Evolutionary conservation across 2,797 vertebrate species (phyloP).

Genomic region (Periophthalmus magnuspinnatus): DNA sequence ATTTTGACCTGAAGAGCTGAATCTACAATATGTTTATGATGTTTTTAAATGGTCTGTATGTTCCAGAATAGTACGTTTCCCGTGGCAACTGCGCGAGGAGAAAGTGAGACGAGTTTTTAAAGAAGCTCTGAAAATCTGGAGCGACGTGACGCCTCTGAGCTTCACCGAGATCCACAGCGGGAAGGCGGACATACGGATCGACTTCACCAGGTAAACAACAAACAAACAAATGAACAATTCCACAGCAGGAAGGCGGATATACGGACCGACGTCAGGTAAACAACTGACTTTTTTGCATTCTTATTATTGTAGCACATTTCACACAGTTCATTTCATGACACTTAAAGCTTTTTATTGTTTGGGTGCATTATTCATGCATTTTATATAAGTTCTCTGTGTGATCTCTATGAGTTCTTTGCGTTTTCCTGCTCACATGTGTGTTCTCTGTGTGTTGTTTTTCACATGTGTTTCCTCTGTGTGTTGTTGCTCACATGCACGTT

Average conservation of each 20-base stretch:
- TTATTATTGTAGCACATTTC: too few species aligned
- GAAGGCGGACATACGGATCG: constrained; percentile 88
- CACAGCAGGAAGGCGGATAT: background rate
- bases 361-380: too few species aligned
- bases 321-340: too few species aligned
- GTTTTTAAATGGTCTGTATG: background rate
- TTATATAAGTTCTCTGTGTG: too few species aligned
- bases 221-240: background rate
- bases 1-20: too few species aligned
- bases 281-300: too few species aligned
- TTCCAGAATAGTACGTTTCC: constrained; percentile 86
- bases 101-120: constrained; percentile 83
- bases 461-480: background rate
- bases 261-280: background rate
- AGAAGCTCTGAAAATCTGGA: constrained; percentile 90
- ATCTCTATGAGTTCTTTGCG: too few species aligned
- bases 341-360: too few species aligned
- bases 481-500: background rate
- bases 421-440: too few species aligned
- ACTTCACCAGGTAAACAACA: constrained; percentile 87
- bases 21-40: too few species aligned
- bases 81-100: constrained; percentile 85
- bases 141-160: constrained; percentile 87
- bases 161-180: constrained; percentile 87
- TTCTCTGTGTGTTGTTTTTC: background rate